A percentile compares a stretch with the other conserved stretches of the same genome.
phyloP scores from a whole-genome alignment of 2,797 vertebrate species.

The Takifugu ocellatus region DNA sequence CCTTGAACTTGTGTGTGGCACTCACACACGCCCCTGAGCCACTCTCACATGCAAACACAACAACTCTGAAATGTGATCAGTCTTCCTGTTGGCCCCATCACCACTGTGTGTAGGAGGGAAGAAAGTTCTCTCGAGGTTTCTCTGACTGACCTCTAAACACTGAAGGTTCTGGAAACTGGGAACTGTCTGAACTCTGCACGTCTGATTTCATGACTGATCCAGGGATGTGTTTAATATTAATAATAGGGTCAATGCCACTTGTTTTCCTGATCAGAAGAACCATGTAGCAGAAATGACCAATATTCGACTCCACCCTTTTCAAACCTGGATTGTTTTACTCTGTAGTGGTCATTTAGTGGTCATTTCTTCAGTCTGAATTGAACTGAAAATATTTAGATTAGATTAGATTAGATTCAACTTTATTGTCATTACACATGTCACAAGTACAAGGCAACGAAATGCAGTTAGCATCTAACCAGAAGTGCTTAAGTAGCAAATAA shows the following conservation, averaged over 20 bases:
- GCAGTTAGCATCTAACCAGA: too few relatives aligned
- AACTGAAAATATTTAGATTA: too few relatives aligned
- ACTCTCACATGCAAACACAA: slow-evolving; percentile 55
- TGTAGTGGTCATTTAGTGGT: too few relatives aligned
- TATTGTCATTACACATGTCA: too few relatives aligned
- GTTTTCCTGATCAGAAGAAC: not conserved
- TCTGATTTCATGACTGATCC: slow-evolving; percentile 1
- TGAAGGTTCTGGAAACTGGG: slow-evolving; percentile 20
- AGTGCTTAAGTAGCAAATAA: too few relatives aligned
- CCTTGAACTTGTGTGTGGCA: slow-evolving; percentile 18
- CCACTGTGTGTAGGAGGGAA: slow-evolving; percentile 59
- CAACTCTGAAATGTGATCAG: slow-evolving; percentile 69
- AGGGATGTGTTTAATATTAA: not conserved
- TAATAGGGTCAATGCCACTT: not conserved
- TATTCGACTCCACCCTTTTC: not conserved
- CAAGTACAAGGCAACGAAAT: too few relatives aligned
- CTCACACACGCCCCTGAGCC: slow-evolving; percentile 23
- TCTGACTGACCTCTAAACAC: slow-evolving; percentile 28
- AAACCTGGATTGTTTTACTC: too few relatives aligned
- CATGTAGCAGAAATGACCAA: not conserved
- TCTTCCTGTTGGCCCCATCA: slow-evolving; percentile 41
- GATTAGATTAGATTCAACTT: too few relatives aligned
- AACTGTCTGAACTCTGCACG: slow-evolving; percentile 35
- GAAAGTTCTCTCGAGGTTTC: slow-evolving; percentile 46
- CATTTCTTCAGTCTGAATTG: too few relatives aligned